Conservation (phyloP, 1,140 invertebrate species). For the Magallana gigas region DNA sequence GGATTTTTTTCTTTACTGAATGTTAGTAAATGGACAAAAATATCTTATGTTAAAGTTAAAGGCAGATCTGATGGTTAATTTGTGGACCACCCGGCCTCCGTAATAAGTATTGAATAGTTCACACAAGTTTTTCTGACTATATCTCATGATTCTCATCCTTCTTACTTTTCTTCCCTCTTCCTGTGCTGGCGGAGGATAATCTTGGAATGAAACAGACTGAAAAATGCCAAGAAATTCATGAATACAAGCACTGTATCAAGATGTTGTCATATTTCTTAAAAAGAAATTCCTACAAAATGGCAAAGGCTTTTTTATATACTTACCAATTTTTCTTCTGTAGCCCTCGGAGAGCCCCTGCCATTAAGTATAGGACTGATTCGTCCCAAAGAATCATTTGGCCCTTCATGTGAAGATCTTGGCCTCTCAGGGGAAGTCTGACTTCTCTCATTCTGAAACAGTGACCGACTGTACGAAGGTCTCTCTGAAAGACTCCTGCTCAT, state of each 20-base stretch:
- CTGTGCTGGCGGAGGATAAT: conserved; percentile 30
- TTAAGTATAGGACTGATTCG: conserved; percentile 35
- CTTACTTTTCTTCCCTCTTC: neutral
- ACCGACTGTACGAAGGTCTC: neutral
- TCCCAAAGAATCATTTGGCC: neutral
- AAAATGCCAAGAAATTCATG: neutral
- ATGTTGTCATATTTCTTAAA: too few relatives aligned
- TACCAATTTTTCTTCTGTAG: conserved; percentile 1
- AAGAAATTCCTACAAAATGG: too few relatives aligned
- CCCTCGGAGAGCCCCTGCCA: conserved; percentile 18
- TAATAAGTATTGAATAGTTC: too few relatives aligned
- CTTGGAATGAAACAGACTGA: conserved; percentile 58
- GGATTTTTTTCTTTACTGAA: too few relatives aligned
- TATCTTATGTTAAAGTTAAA: too few relatives aligned
- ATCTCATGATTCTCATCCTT: neutral
- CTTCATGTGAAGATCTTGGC: conserved; percentile 7
- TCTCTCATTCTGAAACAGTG: neutral
- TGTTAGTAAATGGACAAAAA: too few relatives aligned
- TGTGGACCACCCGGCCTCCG: too few relatives aligned
- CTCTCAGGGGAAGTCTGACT: conserved; percentile 15
- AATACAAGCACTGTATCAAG: too few relatives aligned
- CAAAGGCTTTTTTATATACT: neutral
- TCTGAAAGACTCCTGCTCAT: conserved; percentile 14
- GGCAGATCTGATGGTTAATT: too few relatives aligned
- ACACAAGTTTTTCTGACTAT: too few relatives aligned